Conservation (phyloP, 2,888 invertebrate species). For the Heteropelma amictum region DNA sequence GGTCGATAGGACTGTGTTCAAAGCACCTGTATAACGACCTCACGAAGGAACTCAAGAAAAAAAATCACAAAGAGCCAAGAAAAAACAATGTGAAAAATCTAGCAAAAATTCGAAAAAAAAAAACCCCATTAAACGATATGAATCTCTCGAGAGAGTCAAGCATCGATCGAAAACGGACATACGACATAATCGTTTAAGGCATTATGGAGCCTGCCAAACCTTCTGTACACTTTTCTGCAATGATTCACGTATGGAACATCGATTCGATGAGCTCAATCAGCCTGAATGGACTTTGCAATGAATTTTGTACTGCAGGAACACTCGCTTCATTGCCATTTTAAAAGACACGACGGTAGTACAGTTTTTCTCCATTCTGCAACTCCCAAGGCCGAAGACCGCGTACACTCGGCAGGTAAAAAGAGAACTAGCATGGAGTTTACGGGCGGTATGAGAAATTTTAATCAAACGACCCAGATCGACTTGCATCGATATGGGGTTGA, state of each 20-base stretch:
- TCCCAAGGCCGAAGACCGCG: constrained; percentile 2
- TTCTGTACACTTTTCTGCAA: background rate
- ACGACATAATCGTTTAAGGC: constrained; percentile 49
- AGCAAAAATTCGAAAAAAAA: too few species aligned
- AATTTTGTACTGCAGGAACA: background rate
- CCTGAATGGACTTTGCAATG: constrained; percentile 17
- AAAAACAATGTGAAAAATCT: too few species aligned
- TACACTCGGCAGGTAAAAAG: constrained; percentile 5
- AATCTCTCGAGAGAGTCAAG: too few species aligned
- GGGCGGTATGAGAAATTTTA: constrained; percentile 40
- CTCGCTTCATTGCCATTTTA: background rate
- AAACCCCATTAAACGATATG: too few species aligned
- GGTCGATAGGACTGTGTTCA: too few species aligned
- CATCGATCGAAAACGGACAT: too few species aligned
- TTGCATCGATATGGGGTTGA: constrained; percentile 64
- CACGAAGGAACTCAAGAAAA: too few species aligned
- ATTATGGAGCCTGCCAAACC: background rate
- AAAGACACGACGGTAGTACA: background rate
- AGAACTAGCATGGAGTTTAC: background rate
- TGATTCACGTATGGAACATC: constrained; percentile 38
- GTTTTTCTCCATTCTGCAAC: background rate
- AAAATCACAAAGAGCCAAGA: too few species aligned
- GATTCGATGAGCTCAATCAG: background rate
- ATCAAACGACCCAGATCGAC: constrained; percentile 65
- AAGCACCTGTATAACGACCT: too few species aligned